Conservation (phyloP, 2,888 invertebrate genomes). For the Andrena marginata region DNA sequence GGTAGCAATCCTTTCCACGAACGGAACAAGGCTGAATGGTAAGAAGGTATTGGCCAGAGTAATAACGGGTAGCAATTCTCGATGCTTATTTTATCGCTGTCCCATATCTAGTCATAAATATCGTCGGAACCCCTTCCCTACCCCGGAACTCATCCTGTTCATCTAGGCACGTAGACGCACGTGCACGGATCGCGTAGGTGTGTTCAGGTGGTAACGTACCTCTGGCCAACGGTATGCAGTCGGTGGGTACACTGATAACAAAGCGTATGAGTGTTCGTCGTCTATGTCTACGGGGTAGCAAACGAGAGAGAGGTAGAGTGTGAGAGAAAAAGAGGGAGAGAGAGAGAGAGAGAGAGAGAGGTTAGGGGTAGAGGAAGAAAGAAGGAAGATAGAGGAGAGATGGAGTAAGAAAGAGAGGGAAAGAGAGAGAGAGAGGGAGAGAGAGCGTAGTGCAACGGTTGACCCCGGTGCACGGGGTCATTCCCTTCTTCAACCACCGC, state of each 20-base stretch:
- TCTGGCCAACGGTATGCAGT: constrained; percentile 20
- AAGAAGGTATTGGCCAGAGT: constrained; percentile 45
- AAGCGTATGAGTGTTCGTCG: constrained; percentile 55
- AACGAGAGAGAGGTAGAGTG: neutral
- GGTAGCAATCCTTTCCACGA: neutral
- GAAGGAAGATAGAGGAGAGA: constrained; percentile 46
- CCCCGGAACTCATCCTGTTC: constrained; percentile 31
- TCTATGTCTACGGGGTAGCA: constrained; percentile 57
- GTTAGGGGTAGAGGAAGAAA: constrained; percentile 7
- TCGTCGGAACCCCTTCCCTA: constrained; percentile 30
- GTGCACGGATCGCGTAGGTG: constrained; percentile 45
- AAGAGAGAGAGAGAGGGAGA: constrained; percentile 36
- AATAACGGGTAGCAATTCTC: constrained; percentile 58
- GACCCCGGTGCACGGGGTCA: constrained; percentile 82
- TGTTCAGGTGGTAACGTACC: constrained; percentile 45
- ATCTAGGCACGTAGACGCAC: constrained; percentile 30
- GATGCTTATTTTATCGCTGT: constrained; percentile 41
- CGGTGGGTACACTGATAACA: constrained; percentile 49
- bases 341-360: constrained; percentile 12
- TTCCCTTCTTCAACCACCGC: constrained; percentile 79
- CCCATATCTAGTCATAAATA: constrained; percentile 67
- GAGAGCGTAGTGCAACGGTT: constrained; percentile 78
- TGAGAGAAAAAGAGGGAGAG: too few species aligned
- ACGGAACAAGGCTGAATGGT: neutral
- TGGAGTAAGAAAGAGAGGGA: constrained; percentile 12